A percentile compares a stretch with the other conserved stretches of the same genome.
Conservation (phyloP, 2,888 invertebrate genomes). For the Troilus luridus region DNA sequence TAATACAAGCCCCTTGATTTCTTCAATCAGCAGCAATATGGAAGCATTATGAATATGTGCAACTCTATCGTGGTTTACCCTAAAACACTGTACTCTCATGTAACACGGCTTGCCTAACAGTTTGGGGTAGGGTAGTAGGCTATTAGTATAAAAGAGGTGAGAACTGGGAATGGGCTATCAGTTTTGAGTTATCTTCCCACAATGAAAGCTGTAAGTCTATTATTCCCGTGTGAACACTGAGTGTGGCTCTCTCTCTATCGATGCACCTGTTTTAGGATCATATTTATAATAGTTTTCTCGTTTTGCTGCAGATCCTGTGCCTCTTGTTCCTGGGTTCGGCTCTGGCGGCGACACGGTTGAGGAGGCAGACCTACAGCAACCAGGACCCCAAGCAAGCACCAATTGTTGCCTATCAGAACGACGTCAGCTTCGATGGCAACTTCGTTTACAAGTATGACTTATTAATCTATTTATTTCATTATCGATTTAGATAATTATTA, state of each 20-base stretch:
- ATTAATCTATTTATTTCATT: not conserved
- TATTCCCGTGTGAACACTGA: not conserved
- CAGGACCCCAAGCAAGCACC: constrained; percentile 70
- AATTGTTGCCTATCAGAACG: constrained; percentile 75
- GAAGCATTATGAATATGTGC: not conserved
- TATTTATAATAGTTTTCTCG: not conserved
- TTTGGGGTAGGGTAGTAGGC: not conserved
- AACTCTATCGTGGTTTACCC: constrained; percentile 22
- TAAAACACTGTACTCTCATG: constrained; percentile 2
- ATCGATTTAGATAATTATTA: too few relatives aligned
- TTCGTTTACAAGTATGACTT: constrained; percentile 75
- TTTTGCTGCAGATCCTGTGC: constrained; percentile 10
- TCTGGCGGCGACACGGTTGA: not conserved
- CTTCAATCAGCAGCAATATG: constrained; percentile 45
- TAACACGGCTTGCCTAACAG: not conserved
- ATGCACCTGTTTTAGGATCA: not conserved
- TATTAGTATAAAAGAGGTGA: constrained; percentile 33
- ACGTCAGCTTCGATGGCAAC: constrained; percentile 76
- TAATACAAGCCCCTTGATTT: not conserved
- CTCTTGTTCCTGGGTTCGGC: constrained; percentile 2
- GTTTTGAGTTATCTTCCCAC: not conserved
- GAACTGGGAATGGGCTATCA: not conserved
- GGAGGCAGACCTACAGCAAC: not conserved
- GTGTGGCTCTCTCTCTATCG: not conserved
- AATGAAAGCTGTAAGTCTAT: constrained; percentile 37